Conservation (phyloP, 2,797 vertebrate species). For the Fistularia tabacaria region DNA sequence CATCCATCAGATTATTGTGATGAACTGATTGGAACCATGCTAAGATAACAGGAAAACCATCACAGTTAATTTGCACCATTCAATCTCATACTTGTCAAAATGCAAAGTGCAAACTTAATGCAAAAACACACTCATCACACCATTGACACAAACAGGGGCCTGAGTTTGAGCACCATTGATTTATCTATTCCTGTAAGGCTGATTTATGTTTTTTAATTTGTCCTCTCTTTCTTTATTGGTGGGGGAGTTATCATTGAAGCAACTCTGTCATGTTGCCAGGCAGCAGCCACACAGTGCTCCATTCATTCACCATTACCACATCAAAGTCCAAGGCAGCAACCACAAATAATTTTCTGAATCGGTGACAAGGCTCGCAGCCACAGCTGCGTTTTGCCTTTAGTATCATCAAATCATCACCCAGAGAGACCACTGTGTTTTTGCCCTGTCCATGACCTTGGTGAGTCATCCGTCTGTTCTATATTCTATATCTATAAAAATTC, state of each 20-base stretch:
- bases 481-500: no score
- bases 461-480: conserved; percentile 5
- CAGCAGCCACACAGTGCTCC: conserved; percentile 14
- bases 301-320: conserved; percentile 7
- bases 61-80: conserved; percentile 46
- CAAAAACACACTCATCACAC: conserved; percentile 11
- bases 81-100: conserved; percentile 46
- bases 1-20: conserved; percentile 47
- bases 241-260: conserved; percentile 13
- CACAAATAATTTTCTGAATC: conserved; percentile 16
- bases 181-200: conserved; percentile 26
- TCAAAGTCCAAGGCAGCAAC: conserved; percentile 17
- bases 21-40: conserved; percentile 58
- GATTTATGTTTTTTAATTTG: conserved; percentile 60
- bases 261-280: conserved; percentile 33
- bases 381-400: conserved; percentile 9
- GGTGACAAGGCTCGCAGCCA: conserved; percentile 16
- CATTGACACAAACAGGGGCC: conserved; percentile 17
- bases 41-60: conserved; percentile 41
- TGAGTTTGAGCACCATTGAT: conserved; percentile 33
- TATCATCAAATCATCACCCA: conserved; percentile 18
- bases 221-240: conserved; percentile 20
- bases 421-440: conserved; percentile 16
- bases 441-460: conserved; percentile 34
- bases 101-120: neutral